Base-by-base conservation (phyloP, 2,113 vertebrate genomes). In the Oncorhynchus nerka region DNA sequence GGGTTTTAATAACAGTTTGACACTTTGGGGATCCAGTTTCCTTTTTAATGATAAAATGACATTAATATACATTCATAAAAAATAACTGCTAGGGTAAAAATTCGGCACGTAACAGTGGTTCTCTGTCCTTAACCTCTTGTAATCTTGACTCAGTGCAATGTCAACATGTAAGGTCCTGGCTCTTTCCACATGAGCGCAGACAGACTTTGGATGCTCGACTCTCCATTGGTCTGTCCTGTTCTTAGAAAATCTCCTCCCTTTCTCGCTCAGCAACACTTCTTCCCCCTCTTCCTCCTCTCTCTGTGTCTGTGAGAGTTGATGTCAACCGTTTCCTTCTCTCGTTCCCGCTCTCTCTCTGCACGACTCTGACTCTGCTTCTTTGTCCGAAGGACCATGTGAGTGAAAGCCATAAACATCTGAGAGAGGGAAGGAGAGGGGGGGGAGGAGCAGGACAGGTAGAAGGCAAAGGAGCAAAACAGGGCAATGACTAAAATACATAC, bases 401-500 rank as follows among this genome's bases (percentile, higher is more conserved):
- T 95, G 80, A 95, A 94, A 0, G 93, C 91, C 83, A 94, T 94
- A 87, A 96, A 96, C 94, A 96, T 96, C 95, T 96, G 85, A 73
- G 30, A 28, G 39, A 28, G 34, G 59, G 22, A 2, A 9, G 8
- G 9, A 74, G 22, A n/a, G 13, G 34, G 59, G 19, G 9, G 6
- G 8, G 34, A 9, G 34, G 28, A 22, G 24, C 7, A 15, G 15
- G 45, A 22, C 2, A 11, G 9, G 39, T 12, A 5, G 16, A 19
- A n/a, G 8, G 26, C 30, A 48, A 28, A 19, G 51, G 51, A 55
- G 16, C 4, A 4, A 45, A 11, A 45, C 2, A 45, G 39, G 9
- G 39, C 2, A 45, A 45, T 45, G 39, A 45, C 39, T 45, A 45
- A 45, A 45, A 45, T 11, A 12, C 39, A 45, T 45, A 45, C 39